Base-by-base conservation (phyloP, 2,888 invertebrate species). In the Orthosia gracilis region DNA sequence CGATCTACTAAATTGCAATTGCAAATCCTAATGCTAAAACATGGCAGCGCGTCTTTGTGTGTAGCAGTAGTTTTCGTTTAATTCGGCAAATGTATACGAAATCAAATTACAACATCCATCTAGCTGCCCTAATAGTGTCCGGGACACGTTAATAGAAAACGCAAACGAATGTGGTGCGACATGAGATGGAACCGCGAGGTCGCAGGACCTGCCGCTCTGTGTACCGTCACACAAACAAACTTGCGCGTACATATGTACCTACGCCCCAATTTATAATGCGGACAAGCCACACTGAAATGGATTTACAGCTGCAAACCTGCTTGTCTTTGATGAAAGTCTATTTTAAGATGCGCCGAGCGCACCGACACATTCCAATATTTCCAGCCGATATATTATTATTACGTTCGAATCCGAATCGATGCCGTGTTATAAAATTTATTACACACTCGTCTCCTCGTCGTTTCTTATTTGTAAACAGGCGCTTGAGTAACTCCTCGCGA, bases 291-390 rank as follows among this genome's bases (percentile, higher is more conserved):
- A 94, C 92, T 95, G 96, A 96, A 96, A 95, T 95, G 95, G 96
- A 96, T 96, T 96, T 96, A 96, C 96, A 96, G 96, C 96, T 95
- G 95, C 95, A 94, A 95, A 94, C 95, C 95, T 96, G 95, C 93
- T 95, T 94, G 96, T 96, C 96, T 96, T 96, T 96, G 96, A 96
- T 96, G 96, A 96, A 94, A 94, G 94, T 94, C 94, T 96, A 96
- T 96, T 96, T 96, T 92, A 91, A 94, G 96, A 95, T 90, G 93
- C 91, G 93, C 93, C 93, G 94, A 93, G 94, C 95, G 94, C 94
- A 94, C 93, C 92, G 94, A 93, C 94, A 92, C 94, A 95, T 96
- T 94, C 95, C 96, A 93, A 96, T 96, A 96, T 94, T 94, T 94
- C 93, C 92, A 94, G 89, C 93, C 94, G 91, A 96, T 96, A 96